phyloP scores from a whole-genome alignment of 2,888 invertebrate genomes.

The Nycteola revayana region DNA sequence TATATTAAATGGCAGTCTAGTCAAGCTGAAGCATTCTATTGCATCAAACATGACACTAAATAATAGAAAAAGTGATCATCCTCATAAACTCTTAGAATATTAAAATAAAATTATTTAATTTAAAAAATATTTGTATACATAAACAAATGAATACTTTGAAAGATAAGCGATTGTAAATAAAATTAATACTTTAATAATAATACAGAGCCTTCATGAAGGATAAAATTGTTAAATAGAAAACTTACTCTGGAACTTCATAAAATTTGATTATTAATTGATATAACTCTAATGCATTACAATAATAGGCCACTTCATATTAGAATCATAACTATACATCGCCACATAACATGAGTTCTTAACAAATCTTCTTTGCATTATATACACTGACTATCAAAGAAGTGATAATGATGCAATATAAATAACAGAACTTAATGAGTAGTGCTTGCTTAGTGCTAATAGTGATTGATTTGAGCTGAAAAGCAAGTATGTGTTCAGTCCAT shows the following conservation, averaged over 20 bases:
- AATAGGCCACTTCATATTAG: constrained; percentile 69
- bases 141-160: constrained; percentile 35
- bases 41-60: constrained; percentile 21
- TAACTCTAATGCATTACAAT: constrained; percentile 53
- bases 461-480: constrained; percentile 74
- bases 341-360: constrained; percentile 64
- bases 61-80: constrained; percentile 27
- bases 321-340: constrained; percentile 57
- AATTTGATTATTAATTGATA: constrained; percentile 47
- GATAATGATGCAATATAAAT: constrained; percentile 62
- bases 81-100: constrained; percentile 21
- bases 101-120: constrained; percentile 37
- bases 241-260: constrained; percentile 67
- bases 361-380: constrained; percentile 67
- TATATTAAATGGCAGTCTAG: constrained; percentile 37
- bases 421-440: constrained; percentile 68
- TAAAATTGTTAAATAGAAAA: constrained; percentile 68
- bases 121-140: constrained; percentile 28
- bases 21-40: constrained; percentile 24
- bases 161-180: constrained; percentile 49
- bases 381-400: constrained; percentile 75
- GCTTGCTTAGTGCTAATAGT: constrained; percentile 73
- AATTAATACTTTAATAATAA: constrained; percentile 74
- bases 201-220: constrained; percentile 65
- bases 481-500: constrained; percentile 49